Evolutionary conservation across 2,888 invertebrate genomes (phyloP), one percentile per base, ranked within the genome.

Genomic region (Hydrotaea cyrtoneurina): DNA sequence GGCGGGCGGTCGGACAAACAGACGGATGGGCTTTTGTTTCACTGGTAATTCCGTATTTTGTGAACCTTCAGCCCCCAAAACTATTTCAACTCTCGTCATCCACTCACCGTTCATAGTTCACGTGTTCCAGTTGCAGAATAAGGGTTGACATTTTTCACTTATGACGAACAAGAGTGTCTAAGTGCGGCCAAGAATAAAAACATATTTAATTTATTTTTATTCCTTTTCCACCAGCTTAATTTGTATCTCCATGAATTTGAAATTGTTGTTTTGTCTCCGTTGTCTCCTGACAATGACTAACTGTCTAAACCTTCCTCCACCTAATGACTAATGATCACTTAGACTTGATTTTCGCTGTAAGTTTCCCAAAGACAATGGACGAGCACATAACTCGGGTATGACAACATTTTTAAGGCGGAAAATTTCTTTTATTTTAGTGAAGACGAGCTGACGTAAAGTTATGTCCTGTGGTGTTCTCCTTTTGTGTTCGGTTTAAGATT

Each of bases 51-150:
- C 46, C 23, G 15, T 62, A 46, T 43, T 39, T 43, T 0, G 62
- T 36, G 69, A 69, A 69, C 69, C 46, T 21, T 21, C 13, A 7
- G 46, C 69, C 75, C 50, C 53, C 78, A 71, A 69, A 64, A 57
- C 79, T 77, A 73, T 77, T 79, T 43, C 74, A 36, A 62, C 55
- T 21, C 39, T 19, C 11, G 15, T 17, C 39, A 59, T 31, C 36
- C 50, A 57, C 69, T 69, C 31, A 7, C 23, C 73, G 59, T 36
- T 17, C 21, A 72, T 53, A 69, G 46, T 74, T 39, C 39, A 8
- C n/a, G 0, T 71, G 71, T 64, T 82, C 79, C 79, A 82, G 46
- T 79, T 66, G 66, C 62, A 62, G 66, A 82, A 82, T 77, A 77
- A 72, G 76, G 73, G 76, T 82, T 73, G 85, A 82, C 73, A 74